These are phyloP conservation scores for Acinonyx jubatus DNA, from an alignment of 2,113 vertebrate genomes.

Conservation along the genomic window DNA sequence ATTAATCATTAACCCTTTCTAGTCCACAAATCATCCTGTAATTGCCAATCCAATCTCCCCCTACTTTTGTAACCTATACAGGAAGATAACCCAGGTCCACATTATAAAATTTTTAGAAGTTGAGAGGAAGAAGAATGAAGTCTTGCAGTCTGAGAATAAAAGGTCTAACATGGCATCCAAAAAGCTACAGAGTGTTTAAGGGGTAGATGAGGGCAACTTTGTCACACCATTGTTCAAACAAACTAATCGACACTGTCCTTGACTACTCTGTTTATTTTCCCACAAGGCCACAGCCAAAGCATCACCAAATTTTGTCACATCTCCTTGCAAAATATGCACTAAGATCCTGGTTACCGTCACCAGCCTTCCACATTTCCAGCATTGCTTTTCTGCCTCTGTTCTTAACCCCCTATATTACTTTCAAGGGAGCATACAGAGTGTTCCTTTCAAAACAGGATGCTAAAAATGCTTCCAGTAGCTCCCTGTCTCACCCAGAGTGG, in stretches of 20 bases:
- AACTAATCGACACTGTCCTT: background rate
- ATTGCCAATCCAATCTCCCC: background rate
- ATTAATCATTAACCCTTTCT: background rate
- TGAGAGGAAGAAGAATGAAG: background rate
- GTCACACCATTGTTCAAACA: background rate
- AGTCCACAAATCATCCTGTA: background rate
- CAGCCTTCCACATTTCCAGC: background rate
- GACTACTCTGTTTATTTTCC: background rate
- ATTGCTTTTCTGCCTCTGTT: background rate
- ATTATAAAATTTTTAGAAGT: background rate
- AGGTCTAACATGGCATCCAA: background rate
- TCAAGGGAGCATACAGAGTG: background rate
- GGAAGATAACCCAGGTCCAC: background rate
- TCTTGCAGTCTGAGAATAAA: background rate
- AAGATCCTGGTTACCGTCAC: background rate
- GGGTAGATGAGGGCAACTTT: background rate
- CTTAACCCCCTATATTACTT: background rate
- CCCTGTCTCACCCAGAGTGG: background rate
- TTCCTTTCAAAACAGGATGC: background rate
- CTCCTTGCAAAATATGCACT: background rate
- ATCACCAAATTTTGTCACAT: background rate
- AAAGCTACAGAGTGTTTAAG: background rate
- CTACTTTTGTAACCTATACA: background rate
- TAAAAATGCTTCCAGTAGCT: background rate
- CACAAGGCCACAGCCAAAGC: background rate